Percentiles rank a stretch among this genome's conserved stretches.
These are phyloP conservation scores for Nerophis ophidion DNA, from an alignment of 2,113 vertebrate species.

Conservation along the genomic window DNA sequence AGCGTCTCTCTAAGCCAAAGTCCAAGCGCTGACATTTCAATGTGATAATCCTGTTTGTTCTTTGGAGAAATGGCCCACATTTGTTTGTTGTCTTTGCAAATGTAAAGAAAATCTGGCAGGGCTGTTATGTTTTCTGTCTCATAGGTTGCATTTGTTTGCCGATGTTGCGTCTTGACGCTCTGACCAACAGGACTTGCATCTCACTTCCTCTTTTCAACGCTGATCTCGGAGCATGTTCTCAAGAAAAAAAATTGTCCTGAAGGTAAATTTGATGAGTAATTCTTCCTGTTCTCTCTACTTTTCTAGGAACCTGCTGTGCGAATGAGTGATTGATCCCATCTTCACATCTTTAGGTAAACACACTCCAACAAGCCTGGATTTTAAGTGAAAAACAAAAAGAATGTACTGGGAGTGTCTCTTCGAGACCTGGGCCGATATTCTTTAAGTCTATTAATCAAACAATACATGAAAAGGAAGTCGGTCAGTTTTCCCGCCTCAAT, in stretches of 20 bases:
- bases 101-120: no score
- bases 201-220: not conserved
- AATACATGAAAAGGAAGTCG: no score
- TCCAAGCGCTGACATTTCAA: conserved; percentile 27
- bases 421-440: no score
- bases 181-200: not conserved
- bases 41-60: conserved; percentile 9
- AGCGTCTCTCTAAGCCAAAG: not conserved
- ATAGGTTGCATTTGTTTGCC: not conserved
- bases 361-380: not conserved
- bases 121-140: not conserved
- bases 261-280: not conserved
- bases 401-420: not conserved
- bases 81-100: not conserved
- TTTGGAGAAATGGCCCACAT: not conserved
- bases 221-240: no score
- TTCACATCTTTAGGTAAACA: conserved; percentile 64
- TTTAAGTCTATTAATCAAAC: no score
- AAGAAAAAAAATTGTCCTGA: not conserved
- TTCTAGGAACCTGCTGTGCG: conserved; percentile 58
- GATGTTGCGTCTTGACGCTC: not conserved
- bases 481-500: no score
- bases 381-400: not conserved
- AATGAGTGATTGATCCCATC: conserved; percentile 72
- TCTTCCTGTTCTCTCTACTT: conserved; percentile 4